These are phyloP conservation scores for Poicephalus gulielmi DNA, from an alignment of 2,113 vertebrate genomes.

Conservation along the genomic window DNA sequence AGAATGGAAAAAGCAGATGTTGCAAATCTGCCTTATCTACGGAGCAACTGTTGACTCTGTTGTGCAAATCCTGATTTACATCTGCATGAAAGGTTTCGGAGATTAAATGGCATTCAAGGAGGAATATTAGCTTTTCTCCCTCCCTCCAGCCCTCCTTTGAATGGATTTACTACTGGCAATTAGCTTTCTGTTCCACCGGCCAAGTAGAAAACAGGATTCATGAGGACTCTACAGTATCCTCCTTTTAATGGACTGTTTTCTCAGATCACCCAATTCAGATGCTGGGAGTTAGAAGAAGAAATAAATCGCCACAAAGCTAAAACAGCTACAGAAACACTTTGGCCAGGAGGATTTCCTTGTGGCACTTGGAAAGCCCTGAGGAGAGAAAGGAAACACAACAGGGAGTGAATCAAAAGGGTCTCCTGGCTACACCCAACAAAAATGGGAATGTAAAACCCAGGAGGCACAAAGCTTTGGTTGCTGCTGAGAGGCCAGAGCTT, in stretches of 20 bases:
- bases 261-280: constrained; percentile 40
- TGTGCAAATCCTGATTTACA: constrained; percentile 71
- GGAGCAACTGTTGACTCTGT: constrained; percentile 66
- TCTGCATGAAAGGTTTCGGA: constrained; percentile 68
- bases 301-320: constrained; percentile 25
- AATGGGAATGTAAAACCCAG: background rate
- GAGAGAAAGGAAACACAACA: background rate
- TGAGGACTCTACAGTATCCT: constrained; percentile 59
- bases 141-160: constrained; percentile 62
- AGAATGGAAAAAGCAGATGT: constrained; percentile 72
- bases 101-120: constrained; percentile 69
- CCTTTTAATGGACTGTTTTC: constrained; percentile 64
- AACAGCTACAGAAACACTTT: constrained; percentile 43
- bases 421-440: background rate
- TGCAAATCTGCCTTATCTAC: constrained; percentile 67
- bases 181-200: constrained; percentile 69
- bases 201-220: constrained; percentile 73
- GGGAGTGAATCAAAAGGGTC: background rate
- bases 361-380: background rate
- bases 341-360: background rate
- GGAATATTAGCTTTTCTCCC: constrained; percentile 69
- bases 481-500: background rate
- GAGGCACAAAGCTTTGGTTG: background rate
- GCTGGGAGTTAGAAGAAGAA: constrained; percentile 30
- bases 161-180: constrained; percentile 69